Evolutionary conservation across 2,113 vertebrate genomes (phyloP), one percentile per base, ranked within the genome.

Genomic region (Sclerurus mexicanus): DNA sequence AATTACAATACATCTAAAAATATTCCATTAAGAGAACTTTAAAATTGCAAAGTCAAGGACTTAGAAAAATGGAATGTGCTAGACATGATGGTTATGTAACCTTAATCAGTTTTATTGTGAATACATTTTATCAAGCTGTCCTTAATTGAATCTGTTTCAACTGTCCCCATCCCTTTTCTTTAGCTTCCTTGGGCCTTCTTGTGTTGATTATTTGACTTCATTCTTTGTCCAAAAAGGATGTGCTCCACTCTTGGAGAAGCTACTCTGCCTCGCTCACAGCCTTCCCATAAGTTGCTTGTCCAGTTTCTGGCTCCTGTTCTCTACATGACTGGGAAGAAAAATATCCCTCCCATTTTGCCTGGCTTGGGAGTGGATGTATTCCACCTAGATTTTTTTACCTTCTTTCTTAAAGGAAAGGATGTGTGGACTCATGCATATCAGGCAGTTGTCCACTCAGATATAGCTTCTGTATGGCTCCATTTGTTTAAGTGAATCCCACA

Each of bases 1-100:
- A 93, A 89, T 78, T 84, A 85, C 77, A 93, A 89, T 37, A 35
- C 8, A 52, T 81, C 47, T 44, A 14, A 78, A 89, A 95, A 62
- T 77, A 75, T 27, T 33, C 47, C 16, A 49, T 31, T 46, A 47
- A 30, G 23, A 81, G 15, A 82, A 78, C 12, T 24, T 91, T 42
- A 78, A 74, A 62, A 22, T 77, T 74, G 86, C 16, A 75, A 94
- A 87, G 64, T 85, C 84, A 95, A 78, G 42, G 73, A 47, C 64
- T 66, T 74, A 2, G 53, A 64, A 91, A 93, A 91, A 19, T 27
- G 11, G n/a, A 20, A 84, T 55, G n/a, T 75, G 9, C 39, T 72
- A 85, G 66, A 55, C 4, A 0, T 64, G n/a, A 71, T 58, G 10
- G 13, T 93, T 91, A 84, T 44, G 21, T 85, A 95, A 94, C 16